These are phyloP conservation scores for Butastur rufipennis DNA, from an alignment of 2,113 vertebrate genomes.

Conservation along the genomic window DNA sequence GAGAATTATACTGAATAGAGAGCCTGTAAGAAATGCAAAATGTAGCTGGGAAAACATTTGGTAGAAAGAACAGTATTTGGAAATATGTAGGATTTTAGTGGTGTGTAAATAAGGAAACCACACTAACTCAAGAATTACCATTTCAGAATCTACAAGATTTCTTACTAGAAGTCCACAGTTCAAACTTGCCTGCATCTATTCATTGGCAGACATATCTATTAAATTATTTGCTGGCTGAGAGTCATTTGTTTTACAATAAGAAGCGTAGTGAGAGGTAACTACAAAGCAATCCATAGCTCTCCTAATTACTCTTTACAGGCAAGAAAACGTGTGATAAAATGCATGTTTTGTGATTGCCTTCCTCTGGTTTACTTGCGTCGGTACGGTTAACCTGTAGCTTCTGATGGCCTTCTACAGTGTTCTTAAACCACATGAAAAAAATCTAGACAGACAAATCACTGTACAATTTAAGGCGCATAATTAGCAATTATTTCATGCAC, in stretches of 20 bases:
- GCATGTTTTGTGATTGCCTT: not conserved
- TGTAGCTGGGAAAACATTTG: not conserved
- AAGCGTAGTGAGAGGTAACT: not conserved
- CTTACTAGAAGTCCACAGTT: not conserved
- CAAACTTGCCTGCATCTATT: not conserved
- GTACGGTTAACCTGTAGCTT: constrained; percentile 17
- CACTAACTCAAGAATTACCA: not conserved
- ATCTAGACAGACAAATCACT: constrained; percentile 18
- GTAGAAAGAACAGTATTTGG: not conserved
- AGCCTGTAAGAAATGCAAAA: not conserved
- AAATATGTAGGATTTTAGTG: not conserved
- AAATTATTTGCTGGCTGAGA: constrained; percentile 40
- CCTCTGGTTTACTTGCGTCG: not conserved
- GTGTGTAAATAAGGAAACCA: not conserved
- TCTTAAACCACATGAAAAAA: not conserved
- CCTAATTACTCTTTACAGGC: not conserved
- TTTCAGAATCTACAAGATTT: not conserved
- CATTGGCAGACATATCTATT: not conserved
- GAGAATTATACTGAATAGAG: not conserved
- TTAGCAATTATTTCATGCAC: constrained; percentile 67
- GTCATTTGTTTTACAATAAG: constrained; percentile 27
- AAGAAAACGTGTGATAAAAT: constrained; percentile 33
- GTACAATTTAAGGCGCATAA: constrained; percentile 57
- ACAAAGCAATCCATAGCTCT: constrained; percentile 21
- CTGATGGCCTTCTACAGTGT: not conserved